These are phyloP conservation scores for Odontothrips loti DNA, from an alignment of 2,888 invertebrate species.

Conservation along the genomic window DNA sequence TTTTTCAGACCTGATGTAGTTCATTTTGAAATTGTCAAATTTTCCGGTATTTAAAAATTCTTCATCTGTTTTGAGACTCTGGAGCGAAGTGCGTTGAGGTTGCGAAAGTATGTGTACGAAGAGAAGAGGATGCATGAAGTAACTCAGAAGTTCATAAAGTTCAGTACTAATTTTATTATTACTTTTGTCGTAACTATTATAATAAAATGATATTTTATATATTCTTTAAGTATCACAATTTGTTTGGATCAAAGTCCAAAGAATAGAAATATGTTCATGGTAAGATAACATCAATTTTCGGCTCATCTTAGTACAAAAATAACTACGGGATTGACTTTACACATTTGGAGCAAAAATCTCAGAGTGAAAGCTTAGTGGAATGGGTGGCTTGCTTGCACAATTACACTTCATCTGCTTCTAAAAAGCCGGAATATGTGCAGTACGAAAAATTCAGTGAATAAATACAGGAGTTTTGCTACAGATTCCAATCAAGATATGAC, in stretches of 20 bases:
- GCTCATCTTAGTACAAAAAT: slow-evolving; percentile 21
- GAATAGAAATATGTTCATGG: slow-evolving; percentile 4
- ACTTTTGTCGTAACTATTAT: background rate
- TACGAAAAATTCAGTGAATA: background rate
- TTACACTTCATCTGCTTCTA: slow-evolving; percentile 1
- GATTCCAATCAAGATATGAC: background rate
- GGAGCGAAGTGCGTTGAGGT: too few species aligned
- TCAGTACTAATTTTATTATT: slow-evolving; percentile 18
- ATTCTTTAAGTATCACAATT: slow-evolving; percentile 17
- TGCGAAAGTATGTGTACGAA: too few species aligned
- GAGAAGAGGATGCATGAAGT: too few species aligned
- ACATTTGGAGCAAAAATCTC: background rate
- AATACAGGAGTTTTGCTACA: background rate
- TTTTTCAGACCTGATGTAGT: too few species aligned
- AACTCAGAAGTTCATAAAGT: too few species aligned
- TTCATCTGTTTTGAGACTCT: too few species aligned
- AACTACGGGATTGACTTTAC: background rate
- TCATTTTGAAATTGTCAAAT: too few species aligned
- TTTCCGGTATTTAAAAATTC: too few species aligned
- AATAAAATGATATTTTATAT: slow-evolving; percentile 22
- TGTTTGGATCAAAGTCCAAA: background rate
- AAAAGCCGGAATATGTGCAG: background rate
- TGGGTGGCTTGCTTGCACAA: background rate
- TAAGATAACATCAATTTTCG: slow-evolving; percentile 15
- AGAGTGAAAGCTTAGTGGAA: background rate